Base-by-base conservation (phyloP, 2,888 invertebrate species). In the Drosophila algonquin region DNA sequence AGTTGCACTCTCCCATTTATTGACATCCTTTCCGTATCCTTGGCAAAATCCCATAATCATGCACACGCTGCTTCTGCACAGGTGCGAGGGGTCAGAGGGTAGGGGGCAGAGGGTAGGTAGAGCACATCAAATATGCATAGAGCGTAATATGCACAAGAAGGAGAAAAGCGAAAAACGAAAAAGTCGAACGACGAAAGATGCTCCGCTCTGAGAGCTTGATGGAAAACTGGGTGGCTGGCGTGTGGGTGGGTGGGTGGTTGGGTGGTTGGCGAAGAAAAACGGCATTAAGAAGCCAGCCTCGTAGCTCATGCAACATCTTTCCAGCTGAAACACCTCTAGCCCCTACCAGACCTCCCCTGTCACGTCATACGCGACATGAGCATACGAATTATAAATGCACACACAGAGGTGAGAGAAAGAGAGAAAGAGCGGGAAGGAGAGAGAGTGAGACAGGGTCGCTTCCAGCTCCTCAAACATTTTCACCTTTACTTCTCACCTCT, bases 1-100 rank as follows among this genome's bases (percentile, higher is more conserved):
- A 84, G 81, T 84, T 84, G 77, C 81, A 77, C 77, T 77, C 73
- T 65, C 61, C 81, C 78, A 86, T 86, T 83, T 84, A 84, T 86
- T 86, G 81, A 84, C 80, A 83, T 81, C 77, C 75, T 74, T 61
- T 61, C 65, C 76, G 72, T 53, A 71, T 63, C 60, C 63, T 59
- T 69, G 46, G 64, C 58, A 75, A 83, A 86, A 86, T 86, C 86
- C 67, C 76, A 79, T 76, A 75, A 75, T 79, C 80, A 79, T 73
- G 71, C 63, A 63, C 54, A 59, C 58, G 61, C 60, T n/a, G 40
- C 46, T 2, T 30, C 48, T 47, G 30, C 3, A 46, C 47, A n/a
- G 16, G 24, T 27, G 58, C 35, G 2, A 24, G 6, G 50, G 9
- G 24, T 27, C 5, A 9, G 47, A 12, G 8, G 7, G 64, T 50